Conservation (phyloP, 2,888 invertebrate species). For the Masnerella sp. region DNA sequence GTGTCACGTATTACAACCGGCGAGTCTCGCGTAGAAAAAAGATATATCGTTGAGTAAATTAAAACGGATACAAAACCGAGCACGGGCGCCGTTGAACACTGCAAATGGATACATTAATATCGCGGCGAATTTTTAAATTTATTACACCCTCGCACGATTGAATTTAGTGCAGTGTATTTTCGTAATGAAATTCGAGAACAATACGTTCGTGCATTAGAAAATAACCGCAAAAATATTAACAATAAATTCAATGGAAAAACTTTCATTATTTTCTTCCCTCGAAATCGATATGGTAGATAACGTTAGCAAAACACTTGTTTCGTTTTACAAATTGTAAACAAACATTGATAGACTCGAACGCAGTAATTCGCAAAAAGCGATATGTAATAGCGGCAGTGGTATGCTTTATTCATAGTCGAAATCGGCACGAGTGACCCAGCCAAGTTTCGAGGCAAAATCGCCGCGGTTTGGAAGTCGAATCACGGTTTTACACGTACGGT, state of each 20-base stretch:
- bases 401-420: not conserved
- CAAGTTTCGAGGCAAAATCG: constrained; percentile 5
- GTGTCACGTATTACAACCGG: constrained; percentile 49
- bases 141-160: not conserved
- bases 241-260: no score
- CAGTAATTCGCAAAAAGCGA: no score
- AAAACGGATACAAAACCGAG: constrained; percentile 40
- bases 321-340: no score
- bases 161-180: not conserved
- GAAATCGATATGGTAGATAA: no score
- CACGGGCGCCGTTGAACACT: not conserved
- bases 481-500: constrained; percentile 19
- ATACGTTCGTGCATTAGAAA: no score
- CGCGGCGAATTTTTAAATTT: constrained; percentile 3
- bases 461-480: constrained; percentile 23
- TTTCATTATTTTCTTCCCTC: no score
- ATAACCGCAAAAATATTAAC: no score
- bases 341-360: no score
- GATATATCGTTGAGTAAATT: constrained; percentile 51
- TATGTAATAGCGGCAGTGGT: no score
- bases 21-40: constrained; percentile 26
- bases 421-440: not conserved
- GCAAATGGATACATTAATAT: constrained; percentile 36
- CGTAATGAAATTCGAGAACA: not conserved
- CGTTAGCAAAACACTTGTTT: no score